These are phyloP conservation scores for Rotaria magnacalcarata DNA, from an alignment of 2,888 invertebrate genomes.

Conservation along the genomic window DNA sequence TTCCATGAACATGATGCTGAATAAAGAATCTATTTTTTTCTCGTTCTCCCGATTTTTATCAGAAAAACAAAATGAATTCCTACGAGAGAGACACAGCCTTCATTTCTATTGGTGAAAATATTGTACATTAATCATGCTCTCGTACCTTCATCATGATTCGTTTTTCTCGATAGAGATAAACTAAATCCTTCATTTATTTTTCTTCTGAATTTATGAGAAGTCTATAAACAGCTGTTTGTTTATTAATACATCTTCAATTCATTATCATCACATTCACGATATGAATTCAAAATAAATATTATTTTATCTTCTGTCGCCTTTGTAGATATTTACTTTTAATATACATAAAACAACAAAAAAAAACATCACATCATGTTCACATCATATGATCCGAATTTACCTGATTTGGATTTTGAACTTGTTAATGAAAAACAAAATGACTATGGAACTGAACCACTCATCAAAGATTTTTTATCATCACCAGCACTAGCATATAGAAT, in stretches of 20 bases:
- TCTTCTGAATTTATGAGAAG: background rate
- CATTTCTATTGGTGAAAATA: background rate
- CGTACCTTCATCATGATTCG: background rate
- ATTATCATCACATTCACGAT: background rate
- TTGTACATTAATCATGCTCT: background rate
- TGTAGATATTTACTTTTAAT: background rate
- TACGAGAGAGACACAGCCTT: background rate
- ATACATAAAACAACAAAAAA: background rate
- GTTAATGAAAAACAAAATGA: slow-evolving; percentile 11
- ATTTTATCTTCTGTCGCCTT: background rate
- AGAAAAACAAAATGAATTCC: no score
- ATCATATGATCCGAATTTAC: slow-evolving; percentile 7
- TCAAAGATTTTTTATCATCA: background rate
- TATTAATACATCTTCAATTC: background rate
- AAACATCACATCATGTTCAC: background rate
- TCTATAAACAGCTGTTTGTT: slow-evolving; percentile 2
- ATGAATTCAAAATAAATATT: background rate
- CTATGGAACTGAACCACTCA: background rate
- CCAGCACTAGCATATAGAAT: background rate
- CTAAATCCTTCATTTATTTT: background rate
- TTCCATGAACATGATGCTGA: no score
- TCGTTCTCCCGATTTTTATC: no score
- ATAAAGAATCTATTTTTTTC: no score
- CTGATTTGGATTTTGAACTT: slow-evolving; percentile 31
- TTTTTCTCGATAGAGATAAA: background rate